A percentile compares a stretch with the other conserved stretches of the same genome.
Conservation (phyloP, 2,797 vertebrate genomes). For the Catharus ustulatus region DNA sequence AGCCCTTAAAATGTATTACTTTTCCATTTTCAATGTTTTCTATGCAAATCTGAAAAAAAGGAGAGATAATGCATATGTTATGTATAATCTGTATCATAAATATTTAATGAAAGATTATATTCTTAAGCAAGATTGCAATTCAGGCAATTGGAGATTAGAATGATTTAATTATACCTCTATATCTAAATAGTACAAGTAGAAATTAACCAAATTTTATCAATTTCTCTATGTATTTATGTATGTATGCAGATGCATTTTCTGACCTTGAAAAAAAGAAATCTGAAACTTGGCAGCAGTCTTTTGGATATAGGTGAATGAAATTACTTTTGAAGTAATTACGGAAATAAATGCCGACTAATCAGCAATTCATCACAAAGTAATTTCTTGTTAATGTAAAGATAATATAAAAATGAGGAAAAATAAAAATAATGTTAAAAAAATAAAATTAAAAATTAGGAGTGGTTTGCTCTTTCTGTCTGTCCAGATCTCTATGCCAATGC, state of each 20-base stretch:
- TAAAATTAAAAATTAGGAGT: rapidly evolving
- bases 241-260: not conserved
- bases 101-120: not conserved
- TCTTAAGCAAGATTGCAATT: not conserved
- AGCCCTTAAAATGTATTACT: not conserved
- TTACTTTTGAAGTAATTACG: not conserved
- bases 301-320: not conserved
- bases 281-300: not conserved
- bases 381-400: not conserved
- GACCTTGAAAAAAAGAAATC: not conserved
- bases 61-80: not conserved
- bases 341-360: not conserved
- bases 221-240: not conserved
- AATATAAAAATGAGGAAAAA: not conserved
- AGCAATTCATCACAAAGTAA: not conserved
- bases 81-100: not conserved
- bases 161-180: not conserved
- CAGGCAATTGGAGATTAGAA: not conserved
- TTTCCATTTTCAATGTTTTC: not conserved
- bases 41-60: not conserved
- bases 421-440: not conserved
- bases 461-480: rapidly evolving
- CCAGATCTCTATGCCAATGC: rapidly evolving
- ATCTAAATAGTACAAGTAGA: not conserved
- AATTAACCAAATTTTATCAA: not conserved